Conservation (phyloP, 1,140 invertebrate species). For the Papilio dardanus region DNA sequence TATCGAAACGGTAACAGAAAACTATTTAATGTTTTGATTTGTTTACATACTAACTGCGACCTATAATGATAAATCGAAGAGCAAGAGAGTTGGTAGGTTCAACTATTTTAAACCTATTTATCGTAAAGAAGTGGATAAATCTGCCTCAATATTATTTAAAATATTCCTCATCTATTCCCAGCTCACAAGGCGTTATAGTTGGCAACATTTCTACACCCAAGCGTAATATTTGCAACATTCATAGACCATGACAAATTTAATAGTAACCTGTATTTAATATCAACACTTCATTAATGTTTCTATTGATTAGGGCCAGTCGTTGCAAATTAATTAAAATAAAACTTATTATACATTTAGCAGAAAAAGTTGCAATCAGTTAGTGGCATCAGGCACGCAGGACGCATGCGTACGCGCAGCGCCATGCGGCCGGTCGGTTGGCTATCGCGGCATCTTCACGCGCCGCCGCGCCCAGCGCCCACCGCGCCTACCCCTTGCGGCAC, state of each 20-base stretch:
- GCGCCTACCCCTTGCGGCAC: constrained; percentile 49
- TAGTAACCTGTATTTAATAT: no score
- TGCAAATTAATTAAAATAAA: constrained; percentile 33
- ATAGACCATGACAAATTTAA: not conserved
- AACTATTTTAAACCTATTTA: not conserved
- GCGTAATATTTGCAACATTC: not conserved
- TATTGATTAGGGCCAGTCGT: not conserved
- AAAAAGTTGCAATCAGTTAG: constrained; percentile 41
- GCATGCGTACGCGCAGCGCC: constrained; percentile 46
- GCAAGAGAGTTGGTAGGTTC: not conserved
- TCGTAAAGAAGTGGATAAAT: not conserved
- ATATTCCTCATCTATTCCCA: no score
- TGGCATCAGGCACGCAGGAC: constrained; percentile 42
- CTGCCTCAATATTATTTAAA: no score
- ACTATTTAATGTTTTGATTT: not conserved
- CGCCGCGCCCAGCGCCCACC: constrained; percentile 45
- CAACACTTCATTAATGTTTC: constrained; percentile 20
- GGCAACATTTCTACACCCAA: no score
- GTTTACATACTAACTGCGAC: not conserved
- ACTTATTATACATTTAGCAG: constrained; percentile 12
- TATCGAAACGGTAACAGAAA: not conserved
- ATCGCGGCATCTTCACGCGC: constrained; percentile 74
- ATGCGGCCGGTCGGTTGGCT: constrained; percentile 68
- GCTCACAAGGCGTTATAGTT: no score
- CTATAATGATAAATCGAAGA: not conserved